Evolutionary conservation across 1,140 invertebrate species (phyloP), one percentile per base, ranked within the genome.

Genomic region (Macrostomum lignano): DNA sequence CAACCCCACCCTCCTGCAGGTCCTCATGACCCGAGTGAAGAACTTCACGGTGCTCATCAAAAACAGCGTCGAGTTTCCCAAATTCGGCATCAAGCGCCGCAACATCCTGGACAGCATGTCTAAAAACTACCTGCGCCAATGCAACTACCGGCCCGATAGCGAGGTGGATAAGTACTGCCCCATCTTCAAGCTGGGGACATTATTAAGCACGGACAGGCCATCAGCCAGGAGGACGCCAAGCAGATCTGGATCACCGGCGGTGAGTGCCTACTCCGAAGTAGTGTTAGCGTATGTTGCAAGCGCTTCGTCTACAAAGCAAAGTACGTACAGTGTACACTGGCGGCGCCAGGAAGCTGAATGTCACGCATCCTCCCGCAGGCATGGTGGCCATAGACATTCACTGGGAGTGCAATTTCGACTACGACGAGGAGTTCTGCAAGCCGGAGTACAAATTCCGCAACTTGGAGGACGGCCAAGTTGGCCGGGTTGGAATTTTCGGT

Each of bases 401-500:
- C 14, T 66, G 64, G 64, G 45, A 61, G 30, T 66, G 64, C 44
- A 55, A 66, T 41, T 44, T 66, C 17, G 64, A 66, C 47, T 46
- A 44, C 21, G 42, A 42, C 28, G 37, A 43, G 7, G 42, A 55
- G 3, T 44, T 59, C 7, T 66, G 64, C 40, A 38, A 52, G 22
- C 64, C 64, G 6, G 44, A 43, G 17, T 66, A 66, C 43, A 43
- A 33, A 3, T 66, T 66, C 41, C 36, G 38, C 7, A 32, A 52
- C 7, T 41, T 58, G 3, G 52, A 58, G 26, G 40, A 41, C 20
- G 35, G 39, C 3, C 38, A 49, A 13, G 47, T 44, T 34, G 46
- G 39, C 10, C 37, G 36, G 64, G 47, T 24, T 65, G 56, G 47
- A 65, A 66, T 44, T 66, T 65, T 42, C 48, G 62, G 61, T 62